These are phyloP conservation scores for Thera obeliscata DNA, from an alignment of 2,888 invertebrate genomes.

Conservation along the genomic window DNA sequence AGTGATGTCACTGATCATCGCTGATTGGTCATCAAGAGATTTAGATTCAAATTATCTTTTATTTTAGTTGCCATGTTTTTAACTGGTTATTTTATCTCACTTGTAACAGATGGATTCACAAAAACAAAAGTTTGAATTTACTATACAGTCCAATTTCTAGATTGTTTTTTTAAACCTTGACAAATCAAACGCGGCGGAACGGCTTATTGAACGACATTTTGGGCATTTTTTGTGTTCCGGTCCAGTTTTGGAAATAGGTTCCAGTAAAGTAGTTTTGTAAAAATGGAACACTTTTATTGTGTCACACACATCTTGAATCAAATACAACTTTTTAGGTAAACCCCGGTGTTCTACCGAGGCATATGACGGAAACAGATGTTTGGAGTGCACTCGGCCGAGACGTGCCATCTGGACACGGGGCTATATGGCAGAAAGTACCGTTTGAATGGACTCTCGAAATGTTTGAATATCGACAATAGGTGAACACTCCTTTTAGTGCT, in stretches of 20 bases:
- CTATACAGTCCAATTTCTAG: too few species aligned
- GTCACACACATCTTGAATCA: background rate
- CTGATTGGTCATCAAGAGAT: constrained; percentile 24
- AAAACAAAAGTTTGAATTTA: too few species aligned
- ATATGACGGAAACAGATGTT: constrained; percentile 59
- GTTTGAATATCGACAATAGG: background rate
- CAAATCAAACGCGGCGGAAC: too few species aligned
- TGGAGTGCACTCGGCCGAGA: constrained; percentile 45
- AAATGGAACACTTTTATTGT: too few species aligned
- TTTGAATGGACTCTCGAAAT: constrained; percentile 6
- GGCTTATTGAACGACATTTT: too few species aligned
- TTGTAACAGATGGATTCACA: too few species aligned
- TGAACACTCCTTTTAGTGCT: too few species aligned
- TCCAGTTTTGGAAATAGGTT: too few species aligned
- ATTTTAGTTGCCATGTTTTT: constrained; percentile 30
- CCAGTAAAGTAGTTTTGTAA: too few species aligned
- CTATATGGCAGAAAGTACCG: constrained; percentile 42
- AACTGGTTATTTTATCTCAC: background rate
- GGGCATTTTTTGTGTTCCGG: too few species aligned
- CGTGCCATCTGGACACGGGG: constrained; percentile 46
- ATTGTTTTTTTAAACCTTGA: too few species aligned
- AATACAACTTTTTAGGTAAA: constrained; percentile 18
- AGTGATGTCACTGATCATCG: constrained; percentile 18
- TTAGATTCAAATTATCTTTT: constrained; percentile 6
- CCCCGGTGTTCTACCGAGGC: constrained; percentile 41